phyloP scores from a whole-genome alignment of 2,113 vertebrate genomes.

The Petroica traversi region DNA sequence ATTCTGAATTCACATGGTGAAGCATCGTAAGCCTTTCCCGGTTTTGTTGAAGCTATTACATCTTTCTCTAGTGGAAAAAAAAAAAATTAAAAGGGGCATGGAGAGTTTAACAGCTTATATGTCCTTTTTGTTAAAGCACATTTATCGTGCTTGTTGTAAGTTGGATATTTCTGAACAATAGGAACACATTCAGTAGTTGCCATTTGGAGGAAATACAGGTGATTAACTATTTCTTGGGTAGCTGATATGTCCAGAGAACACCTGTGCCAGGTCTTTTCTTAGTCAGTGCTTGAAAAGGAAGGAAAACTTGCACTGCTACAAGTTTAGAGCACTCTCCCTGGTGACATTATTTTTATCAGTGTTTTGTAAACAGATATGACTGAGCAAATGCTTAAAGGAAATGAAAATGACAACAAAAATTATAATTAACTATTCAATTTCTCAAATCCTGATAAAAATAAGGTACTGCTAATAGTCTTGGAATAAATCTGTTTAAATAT shows the following conservation, averaged over 20 bases:
- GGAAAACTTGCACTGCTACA: background rate
- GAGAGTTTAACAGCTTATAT: background rate
- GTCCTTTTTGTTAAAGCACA: background rate
- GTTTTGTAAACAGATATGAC: background rate
- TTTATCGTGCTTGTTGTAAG: background rate
- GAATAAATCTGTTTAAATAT: background rate
- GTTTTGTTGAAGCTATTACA: background rate
- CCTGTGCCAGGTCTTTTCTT: background rate
- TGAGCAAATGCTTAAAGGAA: background rate
- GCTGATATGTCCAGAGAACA: background rate
- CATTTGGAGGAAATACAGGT: background rate
- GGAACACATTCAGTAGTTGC: background rate
- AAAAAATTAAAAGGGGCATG: background rate
- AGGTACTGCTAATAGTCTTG: background rate
- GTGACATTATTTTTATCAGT: background rate
- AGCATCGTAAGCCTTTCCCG: background rate
- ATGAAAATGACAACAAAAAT: background rate
- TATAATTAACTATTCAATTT: background rate
- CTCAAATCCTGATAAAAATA: background rate
- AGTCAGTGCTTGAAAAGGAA: background rate
- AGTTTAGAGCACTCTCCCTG: background rate
- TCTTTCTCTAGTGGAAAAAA: background rate
- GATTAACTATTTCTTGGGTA: background rate
- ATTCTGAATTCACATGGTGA: background rate
- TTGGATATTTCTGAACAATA: background rate